Evolutionary conservation across 1,140 invertebrate species (phyloP), one percentile per base, ranked within the genome.

Genomic region (Drosophila takahashii): DNA sequence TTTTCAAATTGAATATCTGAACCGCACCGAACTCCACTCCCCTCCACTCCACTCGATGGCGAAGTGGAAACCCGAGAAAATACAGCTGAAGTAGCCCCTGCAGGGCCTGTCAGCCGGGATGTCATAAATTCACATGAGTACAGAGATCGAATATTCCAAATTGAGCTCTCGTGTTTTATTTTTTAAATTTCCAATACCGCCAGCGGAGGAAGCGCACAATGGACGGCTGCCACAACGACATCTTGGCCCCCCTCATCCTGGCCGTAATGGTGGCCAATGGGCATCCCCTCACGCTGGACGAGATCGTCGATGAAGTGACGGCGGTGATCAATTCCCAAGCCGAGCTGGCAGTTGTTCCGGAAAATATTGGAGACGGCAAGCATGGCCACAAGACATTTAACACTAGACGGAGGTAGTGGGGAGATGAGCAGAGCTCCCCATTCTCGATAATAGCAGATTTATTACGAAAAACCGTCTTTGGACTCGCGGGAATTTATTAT

Each of bases 1-100:
- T 84, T 83, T 80, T 77, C 64, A 86, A 79, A 77, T 81, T 86
- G 77, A 86, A 86, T 86, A 86, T 86, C 50, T 45, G 39, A 47
- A 65, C 36, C 50, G 39, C 61, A 65, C 36, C 18, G 15, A 34
- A 11, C 50, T 8, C 6, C 39, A 16, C 16, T 44, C 44, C 48
- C 51, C 18, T 16, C n/a, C 15, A 26, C 60, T 13, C 26, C 26
- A 50, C 42, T 37, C 32, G 16, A 18, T 16, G 34, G 29, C 34
- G 16, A 42, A 52, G 62, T 39, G 47, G 51, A 70, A 70, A 29
- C 34, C 27, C 41, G 42, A 70, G 18, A 34, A 67, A 27, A 22
- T 34, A 34, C 6, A 27, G 42, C 41, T 32, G 29, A 70, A 70
- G 67, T 70, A 66, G 64, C 36, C 50, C 34, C 41, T 27, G 26